phyloP scores from a whole-genome alignment of 2,113 vertebrate genomes.

The Talpa occidentalis region DNA sequence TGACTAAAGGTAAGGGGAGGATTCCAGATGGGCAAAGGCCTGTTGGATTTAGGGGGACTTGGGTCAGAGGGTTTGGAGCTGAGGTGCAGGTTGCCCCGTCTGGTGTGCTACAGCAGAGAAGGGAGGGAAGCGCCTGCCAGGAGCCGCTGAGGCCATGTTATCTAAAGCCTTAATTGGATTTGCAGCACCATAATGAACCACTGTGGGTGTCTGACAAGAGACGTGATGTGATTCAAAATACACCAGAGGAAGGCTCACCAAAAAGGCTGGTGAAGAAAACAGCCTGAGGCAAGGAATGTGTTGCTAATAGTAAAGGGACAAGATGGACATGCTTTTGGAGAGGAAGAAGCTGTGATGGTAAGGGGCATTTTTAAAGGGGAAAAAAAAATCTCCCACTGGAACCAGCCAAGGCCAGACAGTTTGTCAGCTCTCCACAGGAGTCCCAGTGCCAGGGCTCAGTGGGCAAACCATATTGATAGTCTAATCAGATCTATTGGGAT shows the following conservation, averaged over 20 bases:
- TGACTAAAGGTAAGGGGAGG: background rate
- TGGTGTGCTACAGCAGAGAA: background rate
- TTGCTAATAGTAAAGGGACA: background rate
- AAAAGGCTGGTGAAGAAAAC: background rate
- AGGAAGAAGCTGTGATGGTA: background rate
- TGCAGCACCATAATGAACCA: slow-evolving; percentile 53
- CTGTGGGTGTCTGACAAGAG: slow-evolving; percentile 38
- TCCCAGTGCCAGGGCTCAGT: background rate
- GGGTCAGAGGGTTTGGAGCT: background rate
- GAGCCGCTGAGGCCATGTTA: background rate
- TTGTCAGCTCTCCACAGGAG: too few species aligned
- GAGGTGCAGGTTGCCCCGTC: background rate
- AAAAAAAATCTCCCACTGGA: rapidly evolving
- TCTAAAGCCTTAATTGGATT: slow-evolving; percentile 60
- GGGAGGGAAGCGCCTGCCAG: background rate
- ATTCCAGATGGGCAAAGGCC: background rate
- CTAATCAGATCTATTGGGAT: background rate
- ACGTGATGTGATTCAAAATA: slow-evolving; percentile 56
- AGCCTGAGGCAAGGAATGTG: background rate
- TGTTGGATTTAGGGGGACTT: background rate
- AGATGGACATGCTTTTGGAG: background rate
- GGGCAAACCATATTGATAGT: background rate
- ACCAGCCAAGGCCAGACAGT: background rate
- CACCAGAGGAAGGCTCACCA: background rate
- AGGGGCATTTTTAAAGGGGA: background rate